phyloP scores from a whole-genome alignment of 2,113 vertebrate species.

The Montifringilla adamsi region DNA sequence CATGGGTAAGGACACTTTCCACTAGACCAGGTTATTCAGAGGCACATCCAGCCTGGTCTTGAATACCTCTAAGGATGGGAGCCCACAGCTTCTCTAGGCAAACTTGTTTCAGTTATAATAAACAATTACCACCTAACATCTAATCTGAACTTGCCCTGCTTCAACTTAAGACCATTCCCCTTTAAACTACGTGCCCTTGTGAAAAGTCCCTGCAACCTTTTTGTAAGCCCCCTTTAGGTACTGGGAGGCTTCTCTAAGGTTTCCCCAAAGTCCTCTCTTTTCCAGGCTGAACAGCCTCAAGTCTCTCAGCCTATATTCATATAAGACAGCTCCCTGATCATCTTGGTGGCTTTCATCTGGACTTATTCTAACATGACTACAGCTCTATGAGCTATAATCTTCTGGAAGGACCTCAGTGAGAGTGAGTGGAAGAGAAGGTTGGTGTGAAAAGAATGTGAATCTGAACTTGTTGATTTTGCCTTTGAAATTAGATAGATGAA shows the following conservation, averaged over 20 bases:
- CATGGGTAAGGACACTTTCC: too few relatives aligned
- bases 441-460: not conserved
- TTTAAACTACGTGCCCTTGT: not conserved
- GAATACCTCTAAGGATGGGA: not conserved
- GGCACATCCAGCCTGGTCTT: not conserved
- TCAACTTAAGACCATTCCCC: not conserved
- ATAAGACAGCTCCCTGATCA: not conserved
- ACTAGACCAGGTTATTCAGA: not conserved
- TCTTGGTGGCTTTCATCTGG: not conserved
- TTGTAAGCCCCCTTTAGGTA: not conserved
- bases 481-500: not conserved
- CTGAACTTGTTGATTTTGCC: not conserved
- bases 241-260: not conserved
- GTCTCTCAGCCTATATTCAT: not conserved
- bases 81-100: not conserved
- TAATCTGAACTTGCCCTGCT: not conserved
- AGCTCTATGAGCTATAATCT: not conserved
- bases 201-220: not conserved
- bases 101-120: not conserved
- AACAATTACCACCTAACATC: not conserved
- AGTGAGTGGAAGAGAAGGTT: not conserved
- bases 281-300: not conserved
- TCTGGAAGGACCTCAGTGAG: not conserved
- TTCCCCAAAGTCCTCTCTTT: not conserved
- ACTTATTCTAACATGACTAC: not conserved